A percentile compares a stretch with the other conserved stretches of the same genome.
Evolutionary conservation across 2,113 vertebrate genomes (phyloP).

Genomic region (Oncorhynchus clarkii): DNA sequence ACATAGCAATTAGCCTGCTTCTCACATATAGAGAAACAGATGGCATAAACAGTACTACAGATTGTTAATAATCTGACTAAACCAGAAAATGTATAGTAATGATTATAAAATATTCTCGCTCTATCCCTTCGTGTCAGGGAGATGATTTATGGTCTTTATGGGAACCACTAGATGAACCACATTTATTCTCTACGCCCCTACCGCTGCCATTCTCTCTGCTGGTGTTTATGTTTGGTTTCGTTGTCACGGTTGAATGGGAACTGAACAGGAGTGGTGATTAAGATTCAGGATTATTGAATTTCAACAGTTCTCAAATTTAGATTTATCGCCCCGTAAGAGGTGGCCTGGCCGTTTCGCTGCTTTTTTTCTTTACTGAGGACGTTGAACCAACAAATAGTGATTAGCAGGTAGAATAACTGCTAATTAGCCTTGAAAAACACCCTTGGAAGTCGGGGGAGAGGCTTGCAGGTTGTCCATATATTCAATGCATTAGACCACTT

Average conservation of each 20-base stretch:
- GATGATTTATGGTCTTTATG: constrained; percentile 47
- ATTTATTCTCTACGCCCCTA: constrained; percentile 41
- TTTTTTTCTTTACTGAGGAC: constrained; percentile 49
- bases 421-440: constrained; percentile 59
- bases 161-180: constrained; percentile 47
- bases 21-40: no score
- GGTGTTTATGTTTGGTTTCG: constrained; percentile 42
- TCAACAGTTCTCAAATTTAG: constrained; percentile 66
- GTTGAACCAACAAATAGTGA: constrained; percentile 58
- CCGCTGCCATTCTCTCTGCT: constrained; percentile 23
- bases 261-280: constrained; percentile 61
- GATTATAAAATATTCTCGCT: no score
- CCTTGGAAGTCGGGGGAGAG: constrained; percentile 27
- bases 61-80: no score
- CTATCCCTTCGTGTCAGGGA: constrained; percentile 24
- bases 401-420: constrained; percentile 53
- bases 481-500: background rate
- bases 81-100: no score
- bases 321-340: constrained; percentile 67
- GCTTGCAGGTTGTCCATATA: constrained; percentile 1
- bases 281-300: constrained; percentile 62
- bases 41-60: no score
- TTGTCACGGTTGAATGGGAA: constrained; percentile 55
- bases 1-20: no score
- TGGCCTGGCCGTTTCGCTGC: constrained; percentile 46